Conservation (phyloP, 1,140 invertebrate species). For the Ceratina calcarata region DNA sequence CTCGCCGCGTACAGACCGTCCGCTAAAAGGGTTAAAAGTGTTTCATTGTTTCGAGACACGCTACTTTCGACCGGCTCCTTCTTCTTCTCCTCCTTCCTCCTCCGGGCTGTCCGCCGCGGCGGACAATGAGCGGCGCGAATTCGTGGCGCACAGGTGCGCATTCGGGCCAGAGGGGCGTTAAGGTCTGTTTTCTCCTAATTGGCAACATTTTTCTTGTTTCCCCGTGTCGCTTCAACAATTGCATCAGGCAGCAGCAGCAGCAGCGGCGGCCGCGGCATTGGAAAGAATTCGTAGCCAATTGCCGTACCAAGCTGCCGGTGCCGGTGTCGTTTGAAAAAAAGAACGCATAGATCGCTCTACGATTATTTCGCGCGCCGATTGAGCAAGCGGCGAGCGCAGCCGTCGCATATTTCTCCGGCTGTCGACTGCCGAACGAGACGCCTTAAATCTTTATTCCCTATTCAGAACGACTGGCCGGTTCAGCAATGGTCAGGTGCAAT, state of each 20-base stretch:
- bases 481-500: not conserved
- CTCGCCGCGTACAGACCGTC: not conserved
- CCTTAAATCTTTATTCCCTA: conserved; percentile 37
- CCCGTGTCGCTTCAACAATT: conserved; percentile 26
- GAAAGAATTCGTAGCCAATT: conserved; percentile 47
- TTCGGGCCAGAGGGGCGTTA: conserved; percentile 39
- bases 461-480: not conserved
- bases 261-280: conserved; percentile 4
- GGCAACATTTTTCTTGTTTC: conserved; percentile 48
- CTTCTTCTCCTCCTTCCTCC: not conserved
- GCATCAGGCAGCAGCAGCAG: conserved; percentile 28
- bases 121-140: conserved; percentile 41
- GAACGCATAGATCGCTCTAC: conserved; percentile 39
- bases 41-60: conserved; percentile 33
- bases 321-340: conserved; percentile 16
- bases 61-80: not conserved
- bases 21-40: conserved; percentile 11
- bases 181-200: conserved; percentile 49
- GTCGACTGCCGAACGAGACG: conserved; percentile 36
- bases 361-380: conserved; percentile 48
- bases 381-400: conserved; percentile 32
- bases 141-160: conserved; percentile 46
- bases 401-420: conserved; percentile 42
- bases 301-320: conserved; percentile 10
- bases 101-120: conserved; percentile 14